Evolutionary conservation across 2,888 invertebrate species (phyloP), one percentile per base, ranked within the genome.

Genomic region (Drosophila anomelani): DNA sequence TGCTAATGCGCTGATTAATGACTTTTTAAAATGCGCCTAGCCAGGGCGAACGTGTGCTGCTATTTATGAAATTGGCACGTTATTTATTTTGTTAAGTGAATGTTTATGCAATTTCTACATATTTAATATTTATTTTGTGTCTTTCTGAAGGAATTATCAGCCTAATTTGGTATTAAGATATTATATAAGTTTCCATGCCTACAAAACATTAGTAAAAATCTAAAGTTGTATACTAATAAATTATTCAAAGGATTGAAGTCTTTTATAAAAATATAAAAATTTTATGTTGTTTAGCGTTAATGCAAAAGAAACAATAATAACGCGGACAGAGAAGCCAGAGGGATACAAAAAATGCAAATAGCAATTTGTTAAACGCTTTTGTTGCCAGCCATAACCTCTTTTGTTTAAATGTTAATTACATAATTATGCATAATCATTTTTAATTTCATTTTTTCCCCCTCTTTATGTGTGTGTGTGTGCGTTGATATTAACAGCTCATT

Each of bases 321-420:
- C 32, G 32, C 4, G 34, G 9, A 51, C 9, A 53, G 20, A 15
- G 10, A 53, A 36, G 34, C 51, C 51, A 23, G 20, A 10, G 51
- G 47, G 17, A 32, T n/a, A 47, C 12, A 29, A 17, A 47, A 79
- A 69, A 85, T 85, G 88, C 86, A 78, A 87, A 87, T 82, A 63
- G 76, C 79, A 88, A 78, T 88, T 84, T 85, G 75, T 84, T 72
- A 71, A 79, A 87, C 77, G 83, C 83, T 64, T 82, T 76, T 75
- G 78, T 80, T 78, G 78, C 67, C 70, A 75, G 89, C 78, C 84
- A 78, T 89, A 89, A 89, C 85, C 89, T 88, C 84, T 80, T 85
- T 89, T 85, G 88, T 88, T 88, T 89, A 84, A 89, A 89, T 87
- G 90, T 90, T 91, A 90, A 91, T 91, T 90, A 91, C 83, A 90